These are phyloP conservation scores for Geopemphigus sp. DNA, from an alignment of 1,140 invertebrate species.

Conservation along the genomic window DNA sequence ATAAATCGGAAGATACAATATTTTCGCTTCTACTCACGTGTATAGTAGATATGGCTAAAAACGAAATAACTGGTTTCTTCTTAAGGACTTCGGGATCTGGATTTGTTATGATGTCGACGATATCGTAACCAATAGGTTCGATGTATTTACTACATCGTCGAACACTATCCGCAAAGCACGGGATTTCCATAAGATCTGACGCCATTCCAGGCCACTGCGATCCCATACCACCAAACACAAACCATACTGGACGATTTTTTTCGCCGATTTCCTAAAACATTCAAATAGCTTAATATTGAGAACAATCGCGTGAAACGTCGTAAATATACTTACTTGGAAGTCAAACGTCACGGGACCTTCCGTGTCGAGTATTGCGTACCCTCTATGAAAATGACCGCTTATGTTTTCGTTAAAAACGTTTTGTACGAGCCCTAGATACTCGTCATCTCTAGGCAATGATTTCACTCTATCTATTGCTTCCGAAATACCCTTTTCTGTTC, in stretches of 20 bases:
- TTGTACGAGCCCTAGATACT: slow-evolving; percentile 57
- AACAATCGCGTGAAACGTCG: neutral
- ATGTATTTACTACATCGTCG: slow-evolving; percentile 61
- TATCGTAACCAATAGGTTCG: slow-evolving; percentile 61
- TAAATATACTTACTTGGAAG: slow-evolving; percentile 52
- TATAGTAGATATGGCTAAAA: slow-evolving; percentile 70
- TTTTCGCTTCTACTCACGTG: slow-evolving; percentile 60
- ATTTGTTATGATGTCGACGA: slow-evolving; percentile 63
- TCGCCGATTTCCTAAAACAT: slow-evolving; percentile 46
- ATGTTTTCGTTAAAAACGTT: slow-evolving; percentile 55
- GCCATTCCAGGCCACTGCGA: slow-evolving; percentile 71
- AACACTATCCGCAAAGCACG: slow-evolving; percentile 66
- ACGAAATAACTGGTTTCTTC: slow-evolving; percentile 63
- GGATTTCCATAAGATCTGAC: slow-evolving; percentile 62
- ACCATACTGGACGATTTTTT: slow-evolving; percentile 61
- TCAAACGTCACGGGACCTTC: slow-evolving; percentile 52
- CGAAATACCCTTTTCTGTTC: slow-evolving; percentile 52
- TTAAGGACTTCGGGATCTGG: slow-evolving; percentile 61
- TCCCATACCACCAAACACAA: slow-evolving; percentile 70
- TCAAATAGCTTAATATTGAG: slow-evolving; percentile 42
- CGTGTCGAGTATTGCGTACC: slow-evolving; percentile 57
- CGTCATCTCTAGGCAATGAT: slow-evolving; percentile 53
- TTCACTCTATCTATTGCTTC: slow-evolving; percentile 52
- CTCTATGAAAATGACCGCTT: slow-evolving; percentile 57
- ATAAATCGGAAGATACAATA: neutral